These are phyloP conservation scores for Lampris megalopsis DNA, from an alignment of 2,113 vertebrate species.

Conservation along the genomic window DNA sequence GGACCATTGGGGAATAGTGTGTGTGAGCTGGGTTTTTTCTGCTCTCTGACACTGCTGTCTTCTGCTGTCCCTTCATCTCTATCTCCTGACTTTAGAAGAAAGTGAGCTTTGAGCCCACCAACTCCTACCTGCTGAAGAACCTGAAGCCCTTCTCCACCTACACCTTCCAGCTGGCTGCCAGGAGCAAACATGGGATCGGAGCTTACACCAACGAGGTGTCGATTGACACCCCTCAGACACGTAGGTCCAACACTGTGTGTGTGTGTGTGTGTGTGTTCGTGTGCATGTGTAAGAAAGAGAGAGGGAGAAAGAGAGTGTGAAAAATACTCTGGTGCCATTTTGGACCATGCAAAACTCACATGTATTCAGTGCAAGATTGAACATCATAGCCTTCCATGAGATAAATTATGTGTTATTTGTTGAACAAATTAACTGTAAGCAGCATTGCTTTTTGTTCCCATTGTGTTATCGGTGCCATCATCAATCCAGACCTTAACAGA, in stretches of 20 bases:
- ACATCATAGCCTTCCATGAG: not conserved
- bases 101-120: slow-evolving; percentile 89
- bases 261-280: slow-evolving; percentile 9
- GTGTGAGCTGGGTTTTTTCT: not conserved
- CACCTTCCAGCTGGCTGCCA: slow-evolving; percentile 93
- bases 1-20: too few relatives aligned
- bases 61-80: not conserved
- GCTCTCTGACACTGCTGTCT: not conserved
- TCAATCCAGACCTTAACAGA: slow-evolving; percentile 55
- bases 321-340: slow-evolving; percentile 33
- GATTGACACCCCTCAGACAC: slow-evolving; percentile 95
- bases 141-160: slow-evolving; percentile 96
- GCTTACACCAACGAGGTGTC: slow-evolving; percentile 95
- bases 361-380: not conserved
- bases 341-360: slow-evolving; percentile 58
- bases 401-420: not conserved
- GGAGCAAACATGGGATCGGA: slow-evolving; percentile 94
- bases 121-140: slow-evolving; percentile 91
- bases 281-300: not conserved
- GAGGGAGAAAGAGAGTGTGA: not conserved
- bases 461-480: slow-evolving; percentile 53
- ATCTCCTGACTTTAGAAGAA: slow-evolving; percentile 81
- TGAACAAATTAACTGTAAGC: not conserved
- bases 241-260: slow-evolving; percentile 86
- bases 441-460: slow-evolving; percentile 38